These are phyloP conservation scores for Achlya flavicornis DNA, from an alignment of 2,888 invertebrate genomes.

Conservation along the genomic window DNA sequence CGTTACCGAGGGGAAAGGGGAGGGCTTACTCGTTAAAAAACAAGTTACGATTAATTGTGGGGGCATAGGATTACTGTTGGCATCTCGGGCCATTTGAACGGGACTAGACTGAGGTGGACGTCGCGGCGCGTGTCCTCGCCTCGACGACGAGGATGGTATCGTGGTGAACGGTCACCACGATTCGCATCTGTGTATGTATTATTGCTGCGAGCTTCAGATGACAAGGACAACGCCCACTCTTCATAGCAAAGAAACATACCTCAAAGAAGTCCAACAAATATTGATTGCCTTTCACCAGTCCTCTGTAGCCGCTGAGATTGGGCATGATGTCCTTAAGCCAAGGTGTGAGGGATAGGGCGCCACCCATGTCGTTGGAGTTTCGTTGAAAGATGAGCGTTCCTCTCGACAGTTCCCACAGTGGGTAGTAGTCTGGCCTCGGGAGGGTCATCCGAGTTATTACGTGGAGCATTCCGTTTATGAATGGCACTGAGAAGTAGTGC, in stretches of 20 bases:
- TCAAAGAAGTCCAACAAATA: constrained; percentile 78
- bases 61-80: no score
- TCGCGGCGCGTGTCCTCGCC: no score
- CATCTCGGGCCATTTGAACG: no score
- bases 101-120: no score
- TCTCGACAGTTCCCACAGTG: constrained; percentile 66
- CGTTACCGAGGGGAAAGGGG: no score
- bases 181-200: no score
- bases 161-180: no score
- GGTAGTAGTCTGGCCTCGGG: constrained; percentile 78
- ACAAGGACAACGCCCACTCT: background rate
- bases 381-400: constrained; percentile 82
- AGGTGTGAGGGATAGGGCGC: constrained; percentile 82
- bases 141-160: no score
- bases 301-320: constrained; percentile 81
- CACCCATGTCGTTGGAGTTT: constrained; percentile 84
- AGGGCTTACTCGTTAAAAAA: no score
- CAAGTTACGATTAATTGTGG: no score
- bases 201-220: no score
- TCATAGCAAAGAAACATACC: constrained; percentile 50
- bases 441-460: constrained; percentile 80
- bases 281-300: constrained; percentile 72
- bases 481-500: constrained; percentile 78
- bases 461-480: constrained; percentile 83
- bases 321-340: constrained; percentile 86